Base-by-base conservation (phyloP, 1,140 invertebrate species). In the Arion vulgaris region DNA sequence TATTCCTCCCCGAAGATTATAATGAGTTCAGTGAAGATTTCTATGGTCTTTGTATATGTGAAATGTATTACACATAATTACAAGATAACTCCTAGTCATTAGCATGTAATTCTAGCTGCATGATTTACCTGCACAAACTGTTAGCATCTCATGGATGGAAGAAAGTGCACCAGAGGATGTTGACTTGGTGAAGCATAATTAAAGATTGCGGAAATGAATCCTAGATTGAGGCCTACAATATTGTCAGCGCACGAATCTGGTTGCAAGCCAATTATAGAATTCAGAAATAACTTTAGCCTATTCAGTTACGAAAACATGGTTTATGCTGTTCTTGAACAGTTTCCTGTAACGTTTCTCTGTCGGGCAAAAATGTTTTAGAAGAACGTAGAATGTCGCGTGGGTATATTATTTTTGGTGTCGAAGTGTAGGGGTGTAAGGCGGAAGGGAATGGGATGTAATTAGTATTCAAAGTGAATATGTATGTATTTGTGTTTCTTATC, bases 21-120 rank as follows among this genome's bases (percentile, higher is more conserved):
- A 62, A n/a, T 62, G 11, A 62, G 13, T 5, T 9, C 57, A 15
- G 13, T 92, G 94, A 66, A 94, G 95, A 86, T 97, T 96, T 91
- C 95, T 95, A 53, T 93, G 94, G 77, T 94, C 95, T 23, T 88
- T 98, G 5, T 93, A 96, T 49, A 94, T 96, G 93, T 80, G 78
- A 69, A 68, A 80, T 80, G 41, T 80, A 72, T 53, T 69, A 41
- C 72, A 49, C 26, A 39, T 45, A 74, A 74, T 74, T 41, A 74
- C 19, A 28, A 74, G 72, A n/a, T 45, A 39, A 74, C 45, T 74
- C 72, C 72, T 28, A 39, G n/a, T 39, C 38, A 74, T 74, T 74
- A 74, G 72, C 72, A 41, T 74, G 38, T 17, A 41, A 74, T 74
- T 41, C 41, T 74, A 45, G 72, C 72, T 41, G 72, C 41, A 49